These are phyloP conservation scores for Synergus itoensis DNA, from an alignment of 2,888 invertebrate species.

Conservation along the genomic window DNA sequence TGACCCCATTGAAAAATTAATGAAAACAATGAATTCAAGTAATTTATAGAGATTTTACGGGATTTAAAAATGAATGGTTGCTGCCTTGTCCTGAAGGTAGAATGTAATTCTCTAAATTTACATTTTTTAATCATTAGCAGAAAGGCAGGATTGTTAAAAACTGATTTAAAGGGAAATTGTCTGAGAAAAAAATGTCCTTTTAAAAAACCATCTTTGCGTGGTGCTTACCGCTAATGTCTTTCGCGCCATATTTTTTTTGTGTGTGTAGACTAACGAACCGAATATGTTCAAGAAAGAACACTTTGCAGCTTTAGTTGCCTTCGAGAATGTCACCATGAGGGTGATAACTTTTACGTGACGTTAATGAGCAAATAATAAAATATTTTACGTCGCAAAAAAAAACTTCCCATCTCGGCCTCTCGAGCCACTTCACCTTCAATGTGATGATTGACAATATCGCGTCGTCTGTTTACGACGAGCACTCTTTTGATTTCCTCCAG, in stretches of 20 bases:
- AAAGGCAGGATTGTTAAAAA: background rate
- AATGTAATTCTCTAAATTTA: too few relatives aligned
- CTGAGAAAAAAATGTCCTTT: background rate
- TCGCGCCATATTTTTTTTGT: background rate
- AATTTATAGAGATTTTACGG: too few relatives aligned
- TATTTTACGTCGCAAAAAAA: conserved; percentile 33
- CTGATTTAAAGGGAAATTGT: background rate
- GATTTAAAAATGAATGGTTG: too few relatives aligned
- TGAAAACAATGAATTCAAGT: too few relatives aligned
- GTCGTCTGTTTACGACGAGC: conserved; percentile 37
- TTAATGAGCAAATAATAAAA: conserved; percentile 40
- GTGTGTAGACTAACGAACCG: conserved; percentile 26
- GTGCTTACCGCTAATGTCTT: conserved; percentile 19
- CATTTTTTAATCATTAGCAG: background rate
- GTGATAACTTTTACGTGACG: conserved; percentile 41
- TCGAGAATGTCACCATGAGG: conserved; percentile 24
- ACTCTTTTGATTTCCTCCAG: conserved; percentile 35
- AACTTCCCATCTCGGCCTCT: conserved; percentile 29
- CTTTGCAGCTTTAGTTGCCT: conserved; percentile 30
- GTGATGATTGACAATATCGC: conserved; percentile 41
- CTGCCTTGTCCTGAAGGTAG: too few relatives aligned
- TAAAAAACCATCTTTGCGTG: conserved; percentile 20
- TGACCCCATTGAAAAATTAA: too few relatives aligned
- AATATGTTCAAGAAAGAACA: conserved; percentile 19
- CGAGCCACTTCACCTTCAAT: conserved; percentile 36